A percentile compares a stretch with the other conserved stretches of the same genome.
Conservation (phyloP, 64 coral and sea anemone species). For the Montipora cactus region DNA sequence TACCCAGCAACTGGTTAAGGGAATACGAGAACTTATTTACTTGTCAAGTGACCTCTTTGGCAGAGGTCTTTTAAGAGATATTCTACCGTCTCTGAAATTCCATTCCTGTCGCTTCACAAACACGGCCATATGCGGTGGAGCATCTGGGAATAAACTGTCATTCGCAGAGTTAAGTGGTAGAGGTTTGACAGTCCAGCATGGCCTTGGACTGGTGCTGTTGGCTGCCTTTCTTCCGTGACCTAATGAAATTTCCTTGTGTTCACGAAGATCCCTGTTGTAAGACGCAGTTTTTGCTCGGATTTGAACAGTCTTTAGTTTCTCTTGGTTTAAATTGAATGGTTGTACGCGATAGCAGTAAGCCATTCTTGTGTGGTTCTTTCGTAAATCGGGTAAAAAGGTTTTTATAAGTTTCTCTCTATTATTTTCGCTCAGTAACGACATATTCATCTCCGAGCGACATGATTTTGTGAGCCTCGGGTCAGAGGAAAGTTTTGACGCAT, state of each 20-base stretch:
- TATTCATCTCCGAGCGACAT: conserved; percentile 81
- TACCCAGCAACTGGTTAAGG: background rate
- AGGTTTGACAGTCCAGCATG: conserved; percentile 76
- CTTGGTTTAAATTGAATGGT: conserved; percentile 82
- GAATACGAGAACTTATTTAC: conserved; percentile 25
- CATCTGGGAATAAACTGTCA: conserved; percentile 73
- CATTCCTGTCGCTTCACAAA: conserved; percentile 87
- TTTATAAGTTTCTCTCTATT: conserved; percentile 74
- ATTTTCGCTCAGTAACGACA: conserved; percentile 61
- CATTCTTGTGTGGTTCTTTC: conserved; percentile 76
- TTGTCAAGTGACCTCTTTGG: conserved; percentile 66
- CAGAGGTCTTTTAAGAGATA: conserved; percentile 53
- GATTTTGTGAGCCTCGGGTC: conserved; percentile 44
- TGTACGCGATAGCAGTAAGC: conserved; percentile 54
- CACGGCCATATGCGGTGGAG: conserved; percentile 56
- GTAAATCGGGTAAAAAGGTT: conserved; percentile 81
- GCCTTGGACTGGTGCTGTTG: conserved; percentile 74
- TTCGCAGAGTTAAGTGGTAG: conserved; percentile 82
- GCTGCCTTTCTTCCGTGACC: conserved; percentile 81
- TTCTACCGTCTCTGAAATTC: conserved; percentile 61
- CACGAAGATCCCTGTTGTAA: conserved; percentile 68
- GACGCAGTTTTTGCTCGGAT: conserved; percentile 83
- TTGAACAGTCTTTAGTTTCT: conserved; percentile 93
- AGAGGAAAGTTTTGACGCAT: background rate
- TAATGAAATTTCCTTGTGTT: conserved; percentile 74